Percentiles rank a stretch among this genome's conserved stretches.
Conservation (phyloP, 2,797 vertebrate species). For the Spinus pinus region DNA sequence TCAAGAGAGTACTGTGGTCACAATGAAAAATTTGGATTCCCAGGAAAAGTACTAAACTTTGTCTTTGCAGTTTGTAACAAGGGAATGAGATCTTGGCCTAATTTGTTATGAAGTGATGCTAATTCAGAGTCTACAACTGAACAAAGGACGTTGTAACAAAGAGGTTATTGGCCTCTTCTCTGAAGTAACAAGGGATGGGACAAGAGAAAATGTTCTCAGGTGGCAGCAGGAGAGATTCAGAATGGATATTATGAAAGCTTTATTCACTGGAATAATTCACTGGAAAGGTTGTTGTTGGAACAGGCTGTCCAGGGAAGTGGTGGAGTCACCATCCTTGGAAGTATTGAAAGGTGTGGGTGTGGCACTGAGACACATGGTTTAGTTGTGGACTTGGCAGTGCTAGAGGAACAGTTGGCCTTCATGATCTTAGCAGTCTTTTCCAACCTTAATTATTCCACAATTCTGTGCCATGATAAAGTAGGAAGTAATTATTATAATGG, state of each 20-base stretch:
- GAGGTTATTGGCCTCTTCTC: not conserved
- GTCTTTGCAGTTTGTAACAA: not conserved
- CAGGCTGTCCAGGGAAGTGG: not conserved
- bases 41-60: not conserved
- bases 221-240: not conserved
- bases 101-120: not conserved
- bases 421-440: not conserved
- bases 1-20: not conserved
- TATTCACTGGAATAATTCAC: not conserved
- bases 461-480: not conserved
- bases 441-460: not conserved
- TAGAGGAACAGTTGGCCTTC: not conserved
- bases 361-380: not conserved
- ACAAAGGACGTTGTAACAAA: not conserved
- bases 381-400: no score
- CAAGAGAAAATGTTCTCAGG: not conserved
- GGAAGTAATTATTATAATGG: not conserved
- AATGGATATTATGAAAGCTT: not conserved
- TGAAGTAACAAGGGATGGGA: not conserved
- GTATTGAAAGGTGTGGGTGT: fast-evolving
- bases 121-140: not conserved
- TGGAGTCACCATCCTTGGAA: not conserved
- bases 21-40: not conserved
- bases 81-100: not conserved
- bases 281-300: not conserved